phyloP scores from a whole-genome alignment of 2,113 vertebrate species.

The Alces alces region DNA sequence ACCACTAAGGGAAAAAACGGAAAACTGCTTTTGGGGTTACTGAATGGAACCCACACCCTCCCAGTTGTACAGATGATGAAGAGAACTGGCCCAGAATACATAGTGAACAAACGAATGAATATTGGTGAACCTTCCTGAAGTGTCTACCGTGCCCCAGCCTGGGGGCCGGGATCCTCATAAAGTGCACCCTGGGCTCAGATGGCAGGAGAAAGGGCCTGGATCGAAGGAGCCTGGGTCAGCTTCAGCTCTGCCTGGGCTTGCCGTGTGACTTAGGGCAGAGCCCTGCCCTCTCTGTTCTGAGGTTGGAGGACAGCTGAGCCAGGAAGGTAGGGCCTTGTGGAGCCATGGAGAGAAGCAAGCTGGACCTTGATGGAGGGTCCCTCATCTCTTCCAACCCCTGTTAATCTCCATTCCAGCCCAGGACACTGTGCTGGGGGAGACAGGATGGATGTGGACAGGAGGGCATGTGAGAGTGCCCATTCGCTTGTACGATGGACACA shows the following conservation, averaged over 20 bases:
- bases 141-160: rapidly evolving
- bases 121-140: rapidly evolving
- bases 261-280: neutral
- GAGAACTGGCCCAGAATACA: rapidly evolving
- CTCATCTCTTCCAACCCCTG: neutral
- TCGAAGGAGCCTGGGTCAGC: rapidly evolving
- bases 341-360: neutral
- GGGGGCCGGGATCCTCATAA: neutral
- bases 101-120: rapidly evolving
- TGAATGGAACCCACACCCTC: neutral
- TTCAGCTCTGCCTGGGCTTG: neutral
- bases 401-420: no score
- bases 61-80: rapidly evolving
- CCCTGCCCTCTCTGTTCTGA: neutral
- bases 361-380: rapidly evolving
- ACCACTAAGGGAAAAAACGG: neutral
- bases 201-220: neutral
- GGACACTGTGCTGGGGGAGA: neutral
- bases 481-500: neutral
- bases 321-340: neutral
- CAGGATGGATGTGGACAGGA: neutral
- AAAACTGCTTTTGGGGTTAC: neutral
- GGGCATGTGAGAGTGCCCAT: rapidly evolving
- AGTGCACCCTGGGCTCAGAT: rapidly evolving
- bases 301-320: neutral